Evolutionary conservation across 2,113 vertebrate species (phyloP), one percentile per base, ranked within the genome.

Genomic region (Paracanthobrama guichenoti): DNA sequence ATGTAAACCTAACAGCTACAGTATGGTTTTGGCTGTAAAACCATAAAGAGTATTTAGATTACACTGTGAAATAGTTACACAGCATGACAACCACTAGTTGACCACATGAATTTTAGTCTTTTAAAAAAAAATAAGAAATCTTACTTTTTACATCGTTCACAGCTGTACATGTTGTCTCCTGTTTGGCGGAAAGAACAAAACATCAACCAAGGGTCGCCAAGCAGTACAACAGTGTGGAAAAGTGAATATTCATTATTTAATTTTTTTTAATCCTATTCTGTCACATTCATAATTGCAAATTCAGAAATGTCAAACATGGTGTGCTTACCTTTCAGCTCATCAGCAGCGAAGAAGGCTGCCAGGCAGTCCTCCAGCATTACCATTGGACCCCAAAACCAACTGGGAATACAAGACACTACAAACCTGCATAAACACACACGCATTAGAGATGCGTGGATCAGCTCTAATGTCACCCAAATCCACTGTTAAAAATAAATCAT

Each of bases 151-250:
- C 98, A 99, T 83, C 96, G 91, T 74, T 99, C 98, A 91, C 98
- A 99, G 90, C 97, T 99, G 92, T 99, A 99, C 98, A 99, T 99
- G 92, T 99, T 99, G 94, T 99, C 98, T 53, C 98, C 98, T 99
- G 64, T 81, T 57, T 9, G 64, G 24, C 14, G 7, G 12, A 39
- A 67, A 69, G 6, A 69, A 60, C 42, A 39, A 55, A 35, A 31
- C 16, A 9, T 78, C 35, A 60, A 31, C 4, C 13, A 20, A 42
- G 20, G 10, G 9, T 71, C 53, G n/a, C 7, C 73, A 26, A 75
- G 8, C n/a, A 53, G 8, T 7, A 35, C 64, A 67, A 20, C 14
- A 67, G 2, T 53, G 50, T 20, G 31, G 8, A 67, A 14, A 35
- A 67, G 14, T 16, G 8, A n/a, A n/a, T n/a, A n/a, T n/a, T n/a